Evolutionary conservation across 64 coral and sea anemone genomes (phyloP), one percentile per base, ranked within the genome.

Genomic region (Pocillopora damicornis): DNA sequence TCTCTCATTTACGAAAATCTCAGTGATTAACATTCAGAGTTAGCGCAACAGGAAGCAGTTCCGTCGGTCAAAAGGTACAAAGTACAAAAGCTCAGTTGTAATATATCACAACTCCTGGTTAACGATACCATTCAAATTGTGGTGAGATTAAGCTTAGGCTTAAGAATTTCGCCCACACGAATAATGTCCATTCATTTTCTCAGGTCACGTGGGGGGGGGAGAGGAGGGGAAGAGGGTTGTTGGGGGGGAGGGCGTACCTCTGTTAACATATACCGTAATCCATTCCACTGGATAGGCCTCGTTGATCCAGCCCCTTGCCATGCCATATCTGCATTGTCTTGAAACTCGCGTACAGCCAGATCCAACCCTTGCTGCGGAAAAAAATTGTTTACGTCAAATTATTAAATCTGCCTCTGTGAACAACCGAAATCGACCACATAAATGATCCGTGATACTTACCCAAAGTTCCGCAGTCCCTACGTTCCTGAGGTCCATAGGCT

Each of bases 221-320:
- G 0, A 51, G 42, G 0, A 2, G 7, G 42, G 42, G 42, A 51
- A 51, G 42, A 51, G 42, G 42, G 42, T 30, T 30, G 30, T 30
- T 30, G 30, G 42, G 42, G 42, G 7, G 7, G 42, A 7, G 42
- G 3, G 7, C 42, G n/a, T 78, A 99, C 97, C 97, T 99, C 97
- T 86, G 97, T 57, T 35, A 99, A 61, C 93, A 99, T 95, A 67
- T 99, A 99, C 13, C 97, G 87, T 18, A 99, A 30, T 17, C 93
- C 93, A 89, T 94, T 93, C 97, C 97, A 99, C 88, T 99, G 97
- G 20, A 99, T 93, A 56, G 73, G 93, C 26, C 81, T 86, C 30
- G 92, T 12, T 17, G 76, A 89, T 16, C 86, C 90, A 18, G 77
- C 88, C 59, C 87, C 79, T 20, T 37, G 51, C 15, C 83, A 90